Conservation (phyloP, 2,888 invertebrate species). For the Andrena fulva region DNA sequence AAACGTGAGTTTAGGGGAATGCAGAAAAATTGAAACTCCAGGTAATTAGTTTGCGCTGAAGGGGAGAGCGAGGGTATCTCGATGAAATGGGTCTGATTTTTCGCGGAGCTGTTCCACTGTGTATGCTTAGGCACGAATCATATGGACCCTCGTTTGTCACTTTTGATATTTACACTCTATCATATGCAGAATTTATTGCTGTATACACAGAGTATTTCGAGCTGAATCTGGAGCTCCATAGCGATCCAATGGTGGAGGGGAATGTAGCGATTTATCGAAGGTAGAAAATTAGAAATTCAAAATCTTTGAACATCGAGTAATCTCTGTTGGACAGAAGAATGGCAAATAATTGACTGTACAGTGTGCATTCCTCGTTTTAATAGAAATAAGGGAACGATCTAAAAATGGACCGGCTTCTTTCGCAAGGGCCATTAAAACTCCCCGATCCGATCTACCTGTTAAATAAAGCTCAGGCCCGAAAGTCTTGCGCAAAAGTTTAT, state of each 20-base stretch:
- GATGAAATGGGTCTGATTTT: conserved; percentile 28
- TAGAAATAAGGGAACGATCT: conserved; percentile 14
- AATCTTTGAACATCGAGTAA: background rate
- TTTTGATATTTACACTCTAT: conserved; percentile 28
- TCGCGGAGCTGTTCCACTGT: conserved; percentile 26
- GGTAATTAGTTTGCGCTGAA: background rate
- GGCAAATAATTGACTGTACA: background rate
- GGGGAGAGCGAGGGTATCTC: background rate
- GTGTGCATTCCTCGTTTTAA: background rate
- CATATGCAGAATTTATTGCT: conserved; percentile 34
- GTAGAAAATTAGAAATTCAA: background rate
- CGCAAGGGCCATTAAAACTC: conserved; percentile 27
- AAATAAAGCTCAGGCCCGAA: conserved; percentile 45
- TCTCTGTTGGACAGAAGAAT: background rate
- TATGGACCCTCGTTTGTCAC: conserved; percentile 40
- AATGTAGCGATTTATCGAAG: background rate
- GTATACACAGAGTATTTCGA: conserved; percentile 9
- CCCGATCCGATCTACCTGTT: conserved; percentile 41
- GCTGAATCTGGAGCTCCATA: conserved; percentile 15
- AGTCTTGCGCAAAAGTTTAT: conserved; percentile 55
- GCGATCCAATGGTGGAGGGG: background rate
- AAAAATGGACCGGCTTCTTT: conserved; percentile 5
- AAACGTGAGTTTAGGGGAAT: background rate
- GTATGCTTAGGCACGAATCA: conserved; percentile 54
- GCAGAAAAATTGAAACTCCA: background rate